Conservation (phyloP, 2,113 vertebrate species). For the Cisticola juncidis region DNA sequence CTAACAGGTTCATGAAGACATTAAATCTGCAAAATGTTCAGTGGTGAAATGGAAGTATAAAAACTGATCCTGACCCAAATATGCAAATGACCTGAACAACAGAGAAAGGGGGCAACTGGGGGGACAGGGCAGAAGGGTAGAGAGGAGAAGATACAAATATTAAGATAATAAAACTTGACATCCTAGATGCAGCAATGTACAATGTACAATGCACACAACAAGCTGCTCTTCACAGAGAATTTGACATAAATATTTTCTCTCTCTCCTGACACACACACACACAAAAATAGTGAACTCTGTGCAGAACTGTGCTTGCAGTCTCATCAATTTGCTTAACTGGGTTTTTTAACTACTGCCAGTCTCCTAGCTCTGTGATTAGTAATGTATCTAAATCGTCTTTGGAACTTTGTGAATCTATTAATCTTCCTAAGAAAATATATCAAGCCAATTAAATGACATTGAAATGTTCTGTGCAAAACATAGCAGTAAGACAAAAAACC, state of each 20-base stretch:
- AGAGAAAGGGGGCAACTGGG: background rate
- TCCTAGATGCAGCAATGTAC: background rate
- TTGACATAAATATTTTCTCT: background rate
- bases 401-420: slow-evolving; percentile 16
- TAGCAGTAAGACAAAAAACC: background rate
- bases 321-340: background rate
- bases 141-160: background rate
- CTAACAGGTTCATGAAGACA: background rate
- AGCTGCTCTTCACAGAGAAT: background rate
- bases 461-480: background rate
- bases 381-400: slow-evolving; percentile 18
- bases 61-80: background rate
- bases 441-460: background rate
- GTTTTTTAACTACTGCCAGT: background rate
- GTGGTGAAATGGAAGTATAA: background rate
- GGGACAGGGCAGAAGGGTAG: background rate
- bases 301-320: background rate
- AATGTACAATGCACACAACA: background rate
- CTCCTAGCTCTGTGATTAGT: background rate
- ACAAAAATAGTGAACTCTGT: background rate
- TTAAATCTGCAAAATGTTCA: background rate
- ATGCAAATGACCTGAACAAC: background rate
- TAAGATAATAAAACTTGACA: background rate
- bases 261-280: background rate
- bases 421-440: background rate